Evolutionary conservation across 2,113 vertebrate genomes (phyloP).

Genomic region (rabbit (Oryctolagus cuniculus)): mOryCun1.1 NC_091448.1:41604001-41604500

Average conservation of each 20-base stretch:
- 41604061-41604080: neutral
- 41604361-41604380: neutral
- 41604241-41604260: slow-evolving; percentile 23
- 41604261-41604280: slow-evolving; percentile 38
- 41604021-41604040: too few relatives aligned
- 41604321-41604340: neutral
- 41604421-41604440: neutral
- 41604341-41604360: neutral
- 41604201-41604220: neutral
- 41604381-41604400: neutral
- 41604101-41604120: slow-evolving; percentile 17
- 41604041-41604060: too few relatives aligned
- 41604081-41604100: slow-evolving; percentile 26
- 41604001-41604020: too few relatives aligned
- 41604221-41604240: neutral
- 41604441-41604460: neutral
- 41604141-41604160: slow-evolving; percentile 46
- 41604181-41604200: slow-evolving; percentile 12
- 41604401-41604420: neutral
- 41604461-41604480: neutral
- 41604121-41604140: neutral
- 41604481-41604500: neutral
- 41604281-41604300: neutral
- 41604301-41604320: neutral
- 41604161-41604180: neutral